Percentiles rank a stretch among this genome's conserved stretches.
Conservation (phyloP, 2,888 invertebrate genomes). For the Digitonthophagus gazella region DNA sequence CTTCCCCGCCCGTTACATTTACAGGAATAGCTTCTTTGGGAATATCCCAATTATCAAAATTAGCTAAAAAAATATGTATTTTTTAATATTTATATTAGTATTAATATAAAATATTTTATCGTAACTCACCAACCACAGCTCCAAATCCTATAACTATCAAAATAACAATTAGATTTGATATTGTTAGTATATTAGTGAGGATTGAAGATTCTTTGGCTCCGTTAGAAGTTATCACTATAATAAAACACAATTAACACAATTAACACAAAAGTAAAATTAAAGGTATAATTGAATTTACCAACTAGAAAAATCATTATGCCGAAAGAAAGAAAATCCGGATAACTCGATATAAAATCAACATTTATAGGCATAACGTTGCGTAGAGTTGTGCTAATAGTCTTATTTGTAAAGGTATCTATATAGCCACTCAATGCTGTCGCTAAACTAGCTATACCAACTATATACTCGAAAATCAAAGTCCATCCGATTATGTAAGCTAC, state of each 20-base stretch:
- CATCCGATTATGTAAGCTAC: slow-evolving; percentile 90
- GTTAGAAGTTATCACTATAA: slow-evolving; percentile 60
- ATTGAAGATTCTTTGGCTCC: slow-evolving; percentile 81
- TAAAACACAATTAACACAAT: not conserved
- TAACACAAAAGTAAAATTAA: not conserved
- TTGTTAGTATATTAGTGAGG: slow-evolving; percentile 89
- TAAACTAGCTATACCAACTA: slow-evolving; percentile 77
- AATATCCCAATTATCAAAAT: slow-evolving; percentile 78
- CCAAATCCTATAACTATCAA: slow-evolving; percentile 80
- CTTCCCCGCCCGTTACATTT: slow-evolving; percentile 62
- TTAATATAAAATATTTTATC: not conserved
- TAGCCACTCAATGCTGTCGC: slow-evolving; percentile 73
- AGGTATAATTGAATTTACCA: slow-evolving; percentile 29
- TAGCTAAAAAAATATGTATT: slow-evolving; percentile 54
- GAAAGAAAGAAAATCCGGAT: slow-evolving; percentile 72
- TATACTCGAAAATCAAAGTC: slow-evolving; percentile 88
- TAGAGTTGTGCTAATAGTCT: slow-evolving; percentile 59
- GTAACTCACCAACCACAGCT: slow-evolving; percentile 61
- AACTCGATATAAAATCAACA: slow-evolving; percentile 61
- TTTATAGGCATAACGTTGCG: slow-evolving; percentile 59
- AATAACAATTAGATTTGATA: slow-evolving; percentile 80
- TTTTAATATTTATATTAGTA: not conserved
- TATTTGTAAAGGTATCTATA: slow-evolving; percentile 63
- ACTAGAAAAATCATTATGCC: slow-evolving; percentile 62
- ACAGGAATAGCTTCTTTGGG: slow-evolving; percentile 59